Evolutionary conservation across 2,888 invertebrate species (phyloP).

Genomic region (Synanthedon tipuliformis): DNA sequence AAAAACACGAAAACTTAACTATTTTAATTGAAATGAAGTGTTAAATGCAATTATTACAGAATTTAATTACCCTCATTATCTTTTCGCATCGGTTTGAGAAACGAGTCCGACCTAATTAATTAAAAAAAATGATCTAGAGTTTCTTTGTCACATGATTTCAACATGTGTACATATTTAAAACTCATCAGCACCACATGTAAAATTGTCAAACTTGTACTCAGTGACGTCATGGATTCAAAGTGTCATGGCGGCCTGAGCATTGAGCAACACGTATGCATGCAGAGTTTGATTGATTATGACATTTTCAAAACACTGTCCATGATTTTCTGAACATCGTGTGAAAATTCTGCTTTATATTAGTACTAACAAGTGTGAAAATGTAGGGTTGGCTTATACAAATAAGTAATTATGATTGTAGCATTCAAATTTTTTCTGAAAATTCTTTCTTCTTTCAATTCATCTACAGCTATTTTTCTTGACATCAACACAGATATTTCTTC

Average conservation of each 20-base stretch:
- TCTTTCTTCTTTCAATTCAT: no score
- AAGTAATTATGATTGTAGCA: no score
- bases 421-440: no score
- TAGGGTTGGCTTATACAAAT: no score
- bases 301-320: constrained; percentile 24
- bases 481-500: no score
- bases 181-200: constrained; percentile 19
- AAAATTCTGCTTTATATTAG: no score
- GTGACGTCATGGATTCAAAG: constrained; percentile 35
- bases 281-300: constrained; percentile 29
- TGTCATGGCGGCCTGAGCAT: constrained; percentile 19
- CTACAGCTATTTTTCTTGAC: no score
- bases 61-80: constrained; percentile 58
- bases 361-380: no score
- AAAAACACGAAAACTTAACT: no score
- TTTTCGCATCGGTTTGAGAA: constrained; percentile 47
- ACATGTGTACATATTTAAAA: constrained; percentile 12
- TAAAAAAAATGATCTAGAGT: no score
- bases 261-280: constrained; percentile 11
- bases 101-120: constrained; percentile 44
- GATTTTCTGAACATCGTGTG: constrained; percentile 9
- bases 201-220: constrained; percentile 36
- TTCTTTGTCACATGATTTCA: no score
- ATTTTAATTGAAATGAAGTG: constrained; percentile 22
- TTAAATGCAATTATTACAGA: constrained; percentile 43